These are phyloP conservation scores for Larimichthys crocea DNA, from an alignment of 2,113 vertebrate species.

Conservation along the genomic window DNA sequence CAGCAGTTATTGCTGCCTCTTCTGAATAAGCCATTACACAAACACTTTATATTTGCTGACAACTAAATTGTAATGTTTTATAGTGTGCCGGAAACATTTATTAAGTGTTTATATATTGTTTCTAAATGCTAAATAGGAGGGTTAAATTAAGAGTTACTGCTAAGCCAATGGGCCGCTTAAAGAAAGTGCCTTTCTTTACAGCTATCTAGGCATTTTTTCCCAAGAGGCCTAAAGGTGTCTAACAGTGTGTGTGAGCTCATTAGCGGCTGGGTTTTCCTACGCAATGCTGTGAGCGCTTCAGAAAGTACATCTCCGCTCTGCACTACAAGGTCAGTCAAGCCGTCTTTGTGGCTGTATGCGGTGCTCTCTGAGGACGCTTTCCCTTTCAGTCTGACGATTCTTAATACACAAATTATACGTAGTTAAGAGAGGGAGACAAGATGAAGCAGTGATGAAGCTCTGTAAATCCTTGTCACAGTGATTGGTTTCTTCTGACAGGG, in stretches of 20 bases:
- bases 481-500: conserved; percentile 68
- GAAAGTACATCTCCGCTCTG: neutral
- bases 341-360: neutral
- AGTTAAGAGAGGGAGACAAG: conserved; percentile 35
- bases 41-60: neutral
- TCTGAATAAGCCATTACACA: neutral
- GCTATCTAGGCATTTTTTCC: conserved; percentile 2
- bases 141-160: neutral
- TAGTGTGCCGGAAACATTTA: neutral
- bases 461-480: conserved; percentile 68
- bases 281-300: neutral
- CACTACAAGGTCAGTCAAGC: conserved; percentile 18
- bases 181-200: conserved; percentile 42
- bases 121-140: neutral
- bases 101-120: neutral
- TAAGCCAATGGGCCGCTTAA: conserved; percentile 9
- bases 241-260: neutral
- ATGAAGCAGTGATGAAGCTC: conserved; percentile 36
- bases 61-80: neutral
- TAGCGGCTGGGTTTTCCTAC: conserved; percentile 14
- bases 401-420: conserved; percentile 47
- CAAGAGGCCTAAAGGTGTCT: conserved; percentile 27
- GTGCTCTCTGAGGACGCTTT: neutral
- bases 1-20: neutral
- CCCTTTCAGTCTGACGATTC: conserved; percentile 10